Evolutionary conservation across 2,797 vertebrate genomes (phyloP).

Genomic region (Malacoraja senta): DNA sequence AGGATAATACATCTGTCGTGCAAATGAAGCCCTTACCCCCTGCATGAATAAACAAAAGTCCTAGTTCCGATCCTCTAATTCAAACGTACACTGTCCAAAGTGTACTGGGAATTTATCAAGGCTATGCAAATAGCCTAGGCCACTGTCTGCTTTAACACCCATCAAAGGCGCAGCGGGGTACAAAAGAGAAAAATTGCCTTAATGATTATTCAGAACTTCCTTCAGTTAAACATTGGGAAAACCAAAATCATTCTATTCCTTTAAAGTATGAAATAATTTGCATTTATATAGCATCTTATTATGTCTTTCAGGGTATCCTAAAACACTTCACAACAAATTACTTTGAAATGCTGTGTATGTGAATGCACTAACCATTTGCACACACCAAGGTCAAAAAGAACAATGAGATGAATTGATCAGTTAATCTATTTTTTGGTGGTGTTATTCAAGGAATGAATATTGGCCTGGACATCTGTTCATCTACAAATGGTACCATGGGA

Average conservation of each 20-base stretch:
- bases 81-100: neutral
- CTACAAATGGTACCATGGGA: conserved; percentile 28
- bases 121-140: neutral
- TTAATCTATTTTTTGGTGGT: conserved; percentile 25
- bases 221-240: conserved; percentile 13
- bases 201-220: conserved; percentile 14
- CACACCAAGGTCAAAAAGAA: conserved; percentile 27
- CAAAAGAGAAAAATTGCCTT: conserved; percentile 5
- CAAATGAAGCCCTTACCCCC: too few relatives aligned
- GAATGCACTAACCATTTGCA: conserved; percentile 32
- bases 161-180: neutral
- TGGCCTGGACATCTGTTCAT: conserved; percentile 12
- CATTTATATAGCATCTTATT: conserved; percentile 32
- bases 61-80: neutral
- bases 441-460: neutral
- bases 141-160: neutral
- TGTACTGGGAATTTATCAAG: neutral
- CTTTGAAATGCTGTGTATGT: conserved; percentile 7
- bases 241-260: conserved; percentile 15
- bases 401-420: conserved; percentile 21
- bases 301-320: conserved; percentile 20
- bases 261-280: conserved; percentile 26
- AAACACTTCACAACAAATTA: conserved; percentile 33
- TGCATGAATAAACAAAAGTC: too few relatives aligned
- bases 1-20: too few relatives aligned